Conservation (phyloP, 2,797 vertebrate genomes). For the Lates japonicus region DNA sequence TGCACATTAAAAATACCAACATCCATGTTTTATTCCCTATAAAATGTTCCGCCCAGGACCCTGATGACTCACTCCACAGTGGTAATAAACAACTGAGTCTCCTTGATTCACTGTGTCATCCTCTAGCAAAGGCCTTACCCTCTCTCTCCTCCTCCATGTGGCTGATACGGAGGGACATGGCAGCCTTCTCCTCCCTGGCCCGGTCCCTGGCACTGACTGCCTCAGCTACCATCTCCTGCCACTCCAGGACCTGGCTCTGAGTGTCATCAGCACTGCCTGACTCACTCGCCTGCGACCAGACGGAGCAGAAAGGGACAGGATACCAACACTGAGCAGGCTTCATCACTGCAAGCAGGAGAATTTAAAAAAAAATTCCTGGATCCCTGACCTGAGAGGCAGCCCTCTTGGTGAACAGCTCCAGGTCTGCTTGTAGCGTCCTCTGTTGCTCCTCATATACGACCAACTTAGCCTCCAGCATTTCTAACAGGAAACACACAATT, state of each 20-base stretch:
- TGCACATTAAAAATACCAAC: not conserved
- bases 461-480: slow-evolving; percentile 89
- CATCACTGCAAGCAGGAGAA: not conserved
- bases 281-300: slow-evolving; percentile 88
- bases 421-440: slow-evolving; percentile 91
- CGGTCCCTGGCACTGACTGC: slow-evolving; percentile 85
- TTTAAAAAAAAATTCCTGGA: not conserved
- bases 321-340: not conserved
- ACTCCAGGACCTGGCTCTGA: slow-evolving; percentile 91
- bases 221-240: slow-evolving; percentile 91
- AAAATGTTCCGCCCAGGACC: not conserved
- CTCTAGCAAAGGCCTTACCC: slow-evolving; percentile 83
- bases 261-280: slow-evolving; percentile 92
- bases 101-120: slow-evolving; percentile 3
- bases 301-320: not conserved
- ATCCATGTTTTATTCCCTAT: not conserved
- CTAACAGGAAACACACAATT: slow-evolving; percentile 66
- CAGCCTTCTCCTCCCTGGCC: slow-evolving; percentile 88
- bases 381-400: slow-evolving; percentile 91
- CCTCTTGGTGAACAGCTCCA: slow-evolving; percentile 94
- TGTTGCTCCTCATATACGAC: slow-evolving; percentile 93
- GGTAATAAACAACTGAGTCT: not conserved
- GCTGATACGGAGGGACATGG: slow-evolving; percentile 88
- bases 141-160: slow-evolving; percentile 96
- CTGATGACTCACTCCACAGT: not conserved